Base-by-base conservation (phyloP, 2,113 vertebrate genomes). In the Anthoscopus minutus region DNA sequence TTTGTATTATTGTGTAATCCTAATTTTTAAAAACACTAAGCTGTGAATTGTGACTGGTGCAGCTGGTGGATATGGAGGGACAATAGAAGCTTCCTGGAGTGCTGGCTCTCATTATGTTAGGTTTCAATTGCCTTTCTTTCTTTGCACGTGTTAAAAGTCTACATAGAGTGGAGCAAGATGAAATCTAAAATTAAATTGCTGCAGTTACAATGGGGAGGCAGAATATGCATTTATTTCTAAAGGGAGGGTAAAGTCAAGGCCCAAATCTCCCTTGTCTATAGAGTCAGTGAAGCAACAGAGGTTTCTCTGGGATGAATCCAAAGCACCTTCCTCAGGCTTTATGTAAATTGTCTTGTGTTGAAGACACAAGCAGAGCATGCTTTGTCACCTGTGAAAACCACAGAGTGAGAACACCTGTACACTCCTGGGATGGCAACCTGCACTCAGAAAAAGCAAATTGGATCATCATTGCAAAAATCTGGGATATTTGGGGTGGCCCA, bases 71-170 rank as follows among this genome's bases (percentile, higher is more conserved):
- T 96, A 72, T 96, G 60, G 53, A 42, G 86, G 84, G 74, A 97
- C 96, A 97, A 97, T 96, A 91, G 94, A 47, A 74, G 86, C 20
- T 96, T 96, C 96, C 96, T 96, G 96, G 56, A 31, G 83, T 42
- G 27, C 42, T 82, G 89, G 78, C 53, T 96, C 57, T 92, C 79
- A 94, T 96, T 95, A 94, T 93, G 80, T 81, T 67, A 4, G 23
- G 53, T 79, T 95, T 96, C 94, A 96, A 94, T 95, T 10, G 60
- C 94, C 69, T 96, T 95, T 95, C 93, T 96, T 91, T 69, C 33
- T 53, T 64, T 53, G 72, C 82, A 83, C 70, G 16, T 93, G 88
- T 66, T 88, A 62, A 40, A 91, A 67, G 30, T 50, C 81, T 30
- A n/a, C 0, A 1, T 30, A 37, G 79, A 91, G 37, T 35, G 0